phyloP scores from a whole-genome alignment of 2,797 vertebrate genomes.

The Heliangelus exortis region DNA sequence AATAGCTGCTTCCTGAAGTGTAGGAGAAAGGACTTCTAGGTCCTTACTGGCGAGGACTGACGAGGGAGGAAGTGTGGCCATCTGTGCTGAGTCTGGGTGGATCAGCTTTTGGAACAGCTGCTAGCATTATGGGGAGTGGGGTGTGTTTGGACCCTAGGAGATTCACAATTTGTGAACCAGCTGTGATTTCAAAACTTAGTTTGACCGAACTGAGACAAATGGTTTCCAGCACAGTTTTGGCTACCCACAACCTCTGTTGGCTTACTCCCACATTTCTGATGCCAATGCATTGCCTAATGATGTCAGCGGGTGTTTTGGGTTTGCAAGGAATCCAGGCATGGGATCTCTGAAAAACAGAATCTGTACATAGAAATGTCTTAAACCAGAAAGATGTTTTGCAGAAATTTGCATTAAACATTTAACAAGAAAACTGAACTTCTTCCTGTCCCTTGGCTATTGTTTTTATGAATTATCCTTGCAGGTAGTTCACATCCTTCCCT shows the following conservation, averaged over 20 bases:
- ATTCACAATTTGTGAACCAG: not conserved
- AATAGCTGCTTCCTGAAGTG: not conserved
- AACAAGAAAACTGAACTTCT: not conserved
- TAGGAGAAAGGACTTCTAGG: not conserved
- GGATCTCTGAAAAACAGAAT: slow-evolving; percentile 59
- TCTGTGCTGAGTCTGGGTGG: not conserved
- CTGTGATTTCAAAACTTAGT: slow-evolving; percentile 35
- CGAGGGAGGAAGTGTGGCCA: not conserved
- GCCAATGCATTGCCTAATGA: slow-evolving; percentile 66
- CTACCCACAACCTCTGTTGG: slow-evolving; percentile 50
- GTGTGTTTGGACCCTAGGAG: not conserved
- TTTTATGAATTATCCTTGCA: slow-evolving; percentile 6
- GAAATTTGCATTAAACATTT: slow-evolving; percentile 8
- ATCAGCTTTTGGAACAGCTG: not conserved
- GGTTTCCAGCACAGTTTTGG: slow-evolving; percentile 58
- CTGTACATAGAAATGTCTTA: slow-evolving; percentile 46
- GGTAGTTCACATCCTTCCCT: not conserved
- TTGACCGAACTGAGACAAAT: not conserved
- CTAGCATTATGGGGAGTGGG: not conserved
- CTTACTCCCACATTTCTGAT: not conserved
- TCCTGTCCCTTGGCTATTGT: not conserved
- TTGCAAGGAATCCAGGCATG: slow-evolving; percentile 61
- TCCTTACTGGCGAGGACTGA: not conserved
- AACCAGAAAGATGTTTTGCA: slow-evolving; percentile 30
- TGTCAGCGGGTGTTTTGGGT: slow-evolving; percentile 66